Evolutionary conservation across 2,113 vertebrate species (phyloP).

Genomic region (Anguilla japonica): DNA sequence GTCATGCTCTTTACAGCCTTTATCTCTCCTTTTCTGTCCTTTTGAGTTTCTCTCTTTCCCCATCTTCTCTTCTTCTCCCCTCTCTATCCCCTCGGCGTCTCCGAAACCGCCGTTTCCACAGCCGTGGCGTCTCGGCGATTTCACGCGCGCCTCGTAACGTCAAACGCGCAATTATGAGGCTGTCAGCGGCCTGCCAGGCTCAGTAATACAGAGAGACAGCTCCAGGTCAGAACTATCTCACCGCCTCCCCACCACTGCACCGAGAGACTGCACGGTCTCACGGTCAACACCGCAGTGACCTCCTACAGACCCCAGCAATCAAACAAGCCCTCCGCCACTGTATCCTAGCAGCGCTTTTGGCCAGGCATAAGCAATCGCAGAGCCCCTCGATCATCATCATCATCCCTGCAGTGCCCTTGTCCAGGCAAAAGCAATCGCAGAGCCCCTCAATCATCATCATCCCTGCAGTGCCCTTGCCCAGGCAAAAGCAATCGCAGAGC

Average conservation of each 20-base stretch:
- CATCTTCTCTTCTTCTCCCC: neutral
- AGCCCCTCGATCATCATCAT: neutral
- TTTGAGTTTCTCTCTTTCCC: neutral
- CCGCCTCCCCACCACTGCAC: neutral
- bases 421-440: no score
- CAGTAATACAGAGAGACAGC: slow-evolving; percentile 39
- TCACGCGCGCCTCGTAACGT: slow-evolving; percentile 49
- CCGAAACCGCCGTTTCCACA: slow-evolving; percentile 13
- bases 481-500: neutral
- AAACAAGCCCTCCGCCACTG: neutral
- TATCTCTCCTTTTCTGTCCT: neutral
- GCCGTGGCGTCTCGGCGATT: slow-evolving; percentile 30
- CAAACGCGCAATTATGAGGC: slow-evolving; percentile 56
- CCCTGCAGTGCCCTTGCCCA: neutral
- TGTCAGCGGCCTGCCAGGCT: slow-evolving; percentile 48
- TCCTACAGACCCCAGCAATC: neutral
- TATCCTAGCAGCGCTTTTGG: neutral
- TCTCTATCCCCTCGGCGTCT: neutral
- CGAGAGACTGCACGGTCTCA: neutral
- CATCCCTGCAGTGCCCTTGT: neutral
- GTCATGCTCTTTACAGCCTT: neutral
- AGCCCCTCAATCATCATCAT: no score
- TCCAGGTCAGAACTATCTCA: neutral
- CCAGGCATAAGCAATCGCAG: neutral
- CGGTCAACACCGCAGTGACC: neutral